A percentile compares a stretch with the other conserved stretches of the same genome.
phyloP scores from a whole-genome alignment of 2,797 vertebrate species.

The Cirrhinus molitorella region DNA sequence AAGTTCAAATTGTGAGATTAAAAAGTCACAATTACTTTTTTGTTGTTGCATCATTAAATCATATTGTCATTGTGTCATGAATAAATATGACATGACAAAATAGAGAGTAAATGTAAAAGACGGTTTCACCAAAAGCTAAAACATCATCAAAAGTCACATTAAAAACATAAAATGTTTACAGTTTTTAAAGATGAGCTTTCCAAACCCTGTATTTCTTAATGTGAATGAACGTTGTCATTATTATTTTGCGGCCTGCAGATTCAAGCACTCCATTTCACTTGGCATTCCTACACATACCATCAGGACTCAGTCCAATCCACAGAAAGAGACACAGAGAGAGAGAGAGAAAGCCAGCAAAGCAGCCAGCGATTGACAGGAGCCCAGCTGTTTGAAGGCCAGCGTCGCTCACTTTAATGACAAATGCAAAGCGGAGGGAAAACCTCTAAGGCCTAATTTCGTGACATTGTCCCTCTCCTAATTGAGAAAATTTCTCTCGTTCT shows the following conservation, averaged over 20 bases:
- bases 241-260: slow-evolving; percentile 14
- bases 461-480: slow-evolving; percentile 83
- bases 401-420: slow-evolving; percentile 52
- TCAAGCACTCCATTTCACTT: not conserved
- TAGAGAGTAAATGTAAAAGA: not conserved
- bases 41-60: too few species aligned
- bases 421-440: slow-evolving; percentile 58
- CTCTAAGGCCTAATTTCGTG: slow-evolving; percentile 84
- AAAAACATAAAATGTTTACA: not conserved
- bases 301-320: not conserved
- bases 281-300: slow-evolving; percentile 13
- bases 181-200: too few species aligned
- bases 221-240: not conserved
- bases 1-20: not conserved
- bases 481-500: slow-evolving; percentile 70
- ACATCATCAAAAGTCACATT: not conserved
- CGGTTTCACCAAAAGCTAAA: not conserved
- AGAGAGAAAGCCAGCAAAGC: not conserved
- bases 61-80: not conserved
- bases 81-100: not conserved
- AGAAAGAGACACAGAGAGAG: not conserved
- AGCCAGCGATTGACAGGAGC: slow-evolving; percentile 13
- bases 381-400: slow-evolving; percentile 48
- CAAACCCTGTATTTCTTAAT: not conserved
- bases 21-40: not conserved